Evolutionary conservation across 2,888 invertebrate species (phyloP).

Genomic region (Oxycera nigricornis): DNA sequence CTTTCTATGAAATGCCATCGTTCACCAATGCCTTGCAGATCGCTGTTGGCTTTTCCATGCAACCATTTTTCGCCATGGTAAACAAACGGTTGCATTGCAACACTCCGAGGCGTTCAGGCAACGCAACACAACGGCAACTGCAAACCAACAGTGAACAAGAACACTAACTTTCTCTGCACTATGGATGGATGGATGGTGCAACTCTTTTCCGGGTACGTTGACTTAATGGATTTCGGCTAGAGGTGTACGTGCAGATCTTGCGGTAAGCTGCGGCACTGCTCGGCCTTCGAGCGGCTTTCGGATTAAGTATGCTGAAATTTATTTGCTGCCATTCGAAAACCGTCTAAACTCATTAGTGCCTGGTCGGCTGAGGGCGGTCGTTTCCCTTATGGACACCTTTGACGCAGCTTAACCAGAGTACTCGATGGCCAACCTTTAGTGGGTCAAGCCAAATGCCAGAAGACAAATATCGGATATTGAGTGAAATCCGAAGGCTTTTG

Average conservation of each 20-base stretch:
- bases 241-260: conserved; percentile 4
- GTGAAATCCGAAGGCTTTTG: background rate
- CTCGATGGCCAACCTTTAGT: conserved; percentile 22
- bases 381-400: background rate
- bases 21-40: background rate
- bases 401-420: background rate
- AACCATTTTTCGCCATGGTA: background rate
- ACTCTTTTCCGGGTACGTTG: conserved; percentile 36
- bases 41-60: background rate
- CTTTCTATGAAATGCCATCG: background rate
- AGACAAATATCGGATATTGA: conserved; percentile 15
- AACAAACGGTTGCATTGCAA: conserved; percentile 6
- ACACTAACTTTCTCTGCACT: conserved; percentile 31
- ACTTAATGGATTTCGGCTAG: background rate
- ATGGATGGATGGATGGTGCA: background rate
- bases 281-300: background rate
- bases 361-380: background rate
- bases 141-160: background rate
- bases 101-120: background rate
- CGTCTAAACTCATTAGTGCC: background rate
- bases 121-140: background rate
- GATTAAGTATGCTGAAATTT: background rate
- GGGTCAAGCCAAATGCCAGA: conserved; percentile 30
- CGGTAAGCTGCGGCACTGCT: background rate
- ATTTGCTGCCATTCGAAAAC: background rate